phyloP scores from a whole-genome alignment of 2,888 invertebrate genomes.

The Carabus problematicus region DNA sequence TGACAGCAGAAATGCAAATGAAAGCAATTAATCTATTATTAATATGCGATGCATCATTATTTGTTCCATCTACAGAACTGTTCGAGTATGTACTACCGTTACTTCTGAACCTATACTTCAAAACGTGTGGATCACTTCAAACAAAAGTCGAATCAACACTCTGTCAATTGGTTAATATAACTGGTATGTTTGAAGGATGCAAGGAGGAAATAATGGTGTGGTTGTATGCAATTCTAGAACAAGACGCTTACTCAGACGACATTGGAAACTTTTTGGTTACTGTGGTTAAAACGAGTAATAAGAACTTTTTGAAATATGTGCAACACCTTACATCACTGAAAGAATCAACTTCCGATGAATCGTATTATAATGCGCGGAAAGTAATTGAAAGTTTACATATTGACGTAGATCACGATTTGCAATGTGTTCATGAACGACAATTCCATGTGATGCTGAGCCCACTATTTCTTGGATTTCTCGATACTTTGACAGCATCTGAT shows the following conservation, averaged over 20 bases:
- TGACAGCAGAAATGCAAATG: constrained; percentile 56
- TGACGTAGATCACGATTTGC: background rate
- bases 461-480: constrained; percentile 56
- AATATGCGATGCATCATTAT: constrained; percentile 54
- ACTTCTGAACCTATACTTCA: constrained; percentile 58
- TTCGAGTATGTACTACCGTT: constrained; percentile 49
- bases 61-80: constrained; percentile 51
- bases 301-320: constrained; percentile 43
- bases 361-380: background rate
- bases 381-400: constrained; percentile 1
- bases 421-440: background rate
- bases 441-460: constrained; percentile 48
- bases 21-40: constrained; percentile 59
- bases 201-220: constrained; percentile 73
- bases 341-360: constrained; percentile 4
- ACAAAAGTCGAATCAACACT: constrained; percentile 52
- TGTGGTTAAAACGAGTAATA: constrained; percentile 25
- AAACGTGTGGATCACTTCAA: constrained; percentile 54
- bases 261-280: constrained; percentile 8
- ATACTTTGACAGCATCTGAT: constrained; percentile 51
- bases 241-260: constrained; percentile 21
- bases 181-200: constrained; percentile 70
- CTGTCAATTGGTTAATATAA: constrained; percentile 66
- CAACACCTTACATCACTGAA: constrained; percentile 17
- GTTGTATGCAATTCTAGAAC: constrained; percentile 61